These are phyloP conservation scores for Halcyon malimbica DNA, from an alignment of 2,113 vertebrate species.

Conservation along the genomic window DNA sequence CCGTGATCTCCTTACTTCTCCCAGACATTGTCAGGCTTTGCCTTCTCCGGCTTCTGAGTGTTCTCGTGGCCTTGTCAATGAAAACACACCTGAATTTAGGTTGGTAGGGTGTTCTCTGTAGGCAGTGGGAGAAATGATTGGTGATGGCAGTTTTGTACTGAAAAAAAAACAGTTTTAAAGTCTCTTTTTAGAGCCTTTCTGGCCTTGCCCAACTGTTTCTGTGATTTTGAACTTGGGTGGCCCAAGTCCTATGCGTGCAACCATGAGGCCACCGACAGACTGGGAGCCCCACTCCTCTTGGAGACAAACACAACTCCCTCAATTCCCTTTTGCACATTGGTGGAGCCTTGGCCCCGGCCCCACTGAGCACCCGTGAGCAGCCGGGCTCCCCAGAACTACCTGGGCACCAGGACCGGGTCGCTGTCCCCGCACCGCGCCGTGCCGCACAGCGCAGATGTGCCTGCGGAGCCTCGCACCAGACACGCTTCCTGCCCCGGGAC, in stretches of 20 bases:
- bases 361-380: rapidly evolving
- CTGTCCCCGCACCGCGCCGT: neutral
- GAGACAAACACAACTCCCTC: neutral
- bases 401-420: rapidly evolving
- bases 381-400: neutral
- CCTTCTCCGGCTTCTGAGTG: neutral
- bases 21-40: neutral
- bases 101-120: neutral
- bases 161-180: neutral
- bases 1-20: neutral
- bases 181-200: neutral
- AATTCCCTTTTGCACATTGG: neutral
- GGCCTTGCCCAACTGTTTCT: neutral
- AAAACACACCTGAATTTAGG: neutral
- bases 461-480: neutral
- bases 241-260: neutral
- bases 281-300: rapidly evolving
- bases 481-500: slow-evolving; percentile 8
- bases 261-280: neutral
- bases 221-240: neutral
- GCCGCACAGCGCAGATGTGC: neutral
- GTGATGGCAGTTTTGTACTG: neutral
- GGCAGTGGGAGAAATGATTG: neutral
- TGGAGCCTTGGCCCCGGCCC: neutral
- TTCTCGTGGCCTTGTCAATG: neutral